A percentile compares a stretch with the other conserved stretches of the same genome.
These are phyloP conservation scores for Athetis lepigone DNA, from an alignment of 2,888 invertebrate genomes.

Conservation along the genomic window DNA sequence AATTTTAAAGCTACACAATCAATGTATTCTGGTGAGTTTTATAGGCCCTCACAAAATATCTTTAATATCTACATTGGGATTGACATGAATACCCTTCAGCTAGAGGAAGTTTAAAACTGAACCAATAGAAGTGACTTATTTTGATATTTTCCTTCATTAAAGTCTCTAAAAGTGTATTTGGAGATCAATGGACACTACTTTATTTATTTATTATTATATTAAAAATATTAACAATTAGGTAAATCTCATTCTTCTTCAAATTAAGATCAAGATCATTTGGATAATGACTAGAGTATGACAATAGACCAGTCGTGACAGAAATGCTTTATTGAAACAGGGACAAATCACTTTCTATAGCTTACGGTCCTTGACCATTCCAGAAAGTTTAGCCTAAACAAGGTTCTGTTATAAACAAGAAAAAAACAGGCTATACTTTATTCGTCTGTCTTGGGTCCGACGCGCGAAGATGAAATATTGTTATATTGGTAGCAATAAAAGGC, in stretches of 20 bases:
- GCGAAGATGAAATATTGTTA: slow-evolving; percentile 87
- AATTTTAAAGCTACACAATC: slow-evolving; percentile 51
- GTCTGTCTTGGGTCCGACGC: slow-evolving; percentile 70
- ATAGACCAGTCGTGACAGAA: slow-evolving; percentile 83
- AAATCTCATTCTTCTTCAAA: slow-evolving; percentile 65
- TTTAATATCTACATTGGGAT: slow-evolving; percentile 7
- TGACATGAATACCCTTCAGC: neutral
- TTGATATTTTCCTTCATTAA: neutral
- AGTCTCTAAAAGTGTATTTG: neutral
- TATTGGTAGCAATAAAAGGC: slow-evolving; percentile 84
- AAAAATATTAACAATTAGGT: slow-evolving; percentile 47
- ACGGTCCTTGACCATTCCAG: slow-evolving; percentile 85
- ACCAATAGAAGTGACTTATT: neutral
- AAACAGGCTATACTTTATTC: slow-evolving; percentile 64
- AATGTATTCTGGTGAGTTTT: slow-evolving; percentile 17
- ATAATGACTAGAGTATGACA: slow-evolving; percentile 74
- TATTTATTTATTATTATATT: too few relatives aligned
- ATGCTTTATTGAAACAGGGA: slow-evolving; percentile 77
- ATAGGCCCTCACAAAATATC: slow-evolving; percentile 13
- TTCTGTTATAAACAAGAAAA: slow-evolving; percentile 75
- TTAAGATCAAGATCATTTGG: slow-evolving; percentile 83
- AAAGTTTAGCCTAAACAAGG: slow-evolving; percentile 79
- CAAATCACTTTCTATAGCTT: slow-evolving; percentile 80
- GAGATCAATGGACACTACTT: too few relatives aligned
- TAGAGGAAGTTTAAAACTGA: neutral